Base-by-base conservation (phyloP, 1,140 invertebrate species). In the Trichonephila clavata region DNA sequence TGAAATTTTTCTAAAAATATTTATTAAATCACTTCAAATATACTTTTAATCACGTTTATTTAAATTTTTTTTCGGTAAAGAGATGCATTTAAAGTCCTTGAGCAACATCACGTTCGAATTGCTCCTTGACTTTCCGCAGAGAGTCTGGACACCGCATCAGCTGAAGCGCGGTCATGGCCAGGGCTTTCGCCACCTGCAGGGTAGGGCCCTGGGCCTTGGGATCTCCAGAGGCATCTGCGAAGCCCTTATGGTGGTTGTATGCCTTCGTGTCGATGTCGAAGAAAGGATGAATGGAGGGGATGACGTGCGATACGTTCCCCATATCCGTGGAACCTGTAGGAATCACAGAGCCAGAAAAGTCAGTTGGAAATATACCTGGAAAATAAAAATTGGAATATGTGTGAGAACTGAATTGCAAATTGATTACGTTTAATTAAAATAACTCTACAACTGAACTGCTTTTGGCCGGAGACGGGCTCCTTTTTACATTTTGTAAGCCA, bases 201-300 rank as follows among this genome's bases (percentile, higher is more conserved):
- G 95, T 95, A 13, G 94, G 94, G 5, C 63, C 71, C 91, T 95
- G 95, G 39, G 95, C 95, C 27, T 81, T 83, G 14, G n/a, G 39
- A 14, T 81, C 86, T 94, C 95, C 95, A 86, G 95, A 94, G 21
- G 94, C 95, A 32, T 91, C 81, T 39, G 95, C 95, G 93, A 96
- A 96, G 27, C 94, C 95, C 83, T 93, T 86, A 4, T 95, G 95
- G 90, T 96, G 96, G 77, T 95, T 95, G n/a, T 77, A 61, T 2
- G 94, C 94, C 7, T 81, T 81, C 6, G 94, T 94, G 27, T 95
- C 95, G 24, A 96, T 95, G 63, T 94, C 86, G 92, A 95, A 96
- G 18, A 94, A 94, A 0, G 96, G 95, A 6, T 68, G 65, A n/a
- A 96, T 95, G 86, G 95, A 94, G 1, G 96, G 96, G 0, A 96